Percentiles rank a stretch among this genome's conserved stretches.
phyloP scores from a whole-genome alignment of 2,797 vertebrate genomes.

The Acanthis flammea region DNA sequence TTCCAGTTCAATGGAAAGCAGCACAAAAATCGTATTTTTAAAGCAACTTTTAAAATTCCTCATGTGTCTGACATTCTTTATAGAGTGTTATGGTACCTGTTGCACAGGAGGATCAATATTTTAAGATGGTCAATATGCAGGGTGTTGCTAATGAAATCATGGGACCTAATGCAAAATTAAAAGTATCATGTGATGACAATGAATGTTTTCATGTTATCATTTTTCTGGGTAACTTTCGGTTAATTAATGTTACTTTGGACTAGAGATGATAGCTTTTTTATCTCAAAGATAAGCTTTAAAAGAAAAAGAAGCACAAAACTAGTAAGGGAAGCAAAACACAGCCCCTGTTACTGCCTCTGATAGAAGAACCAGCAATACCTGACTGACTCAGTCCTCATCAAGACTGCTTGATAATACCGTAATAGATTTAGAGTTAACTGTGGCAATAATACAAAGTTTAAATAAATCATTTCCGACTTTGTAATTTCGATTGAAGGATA shows the following conservation, averaged over 20 bases:
- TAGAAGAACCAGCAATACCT: neutral
- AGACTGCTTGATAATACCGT: neutral
- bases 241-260: conserved; percentile 50
- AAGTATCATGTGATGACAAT: neutral
- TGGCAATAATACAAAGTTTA: neutral
- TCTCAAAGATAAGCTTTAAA: conserved; percentile 33
- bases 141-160: neutral
- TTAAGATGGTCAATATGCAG: neutral
- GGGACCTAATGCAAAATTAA: neutral
- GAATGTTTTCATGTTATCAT: neutral
- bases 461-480: neutral
- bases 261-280: neutral
- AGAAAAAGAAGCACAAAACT: neutral
- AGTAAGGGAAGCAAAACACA: neutral
- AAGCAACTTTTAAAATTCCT: neutral
- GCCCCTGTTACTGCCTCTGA: neutral
- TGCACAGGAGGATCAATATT: neutral
- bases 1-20: neutral
- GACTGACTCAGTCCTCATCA: neutral
- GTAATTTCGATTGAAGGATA: neutral
- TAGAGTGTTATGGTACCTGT: neutral
- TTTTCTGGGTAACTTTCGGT: neutral
- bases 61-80: neutral
- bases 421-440: neutral
- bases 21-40: neutral